A percentile compares a stretch with the other conserved stretches of the same genome.
Conservation (phyloP, 1,140 invertebrate species). For the Brachionus calyciflorus region DNA sequence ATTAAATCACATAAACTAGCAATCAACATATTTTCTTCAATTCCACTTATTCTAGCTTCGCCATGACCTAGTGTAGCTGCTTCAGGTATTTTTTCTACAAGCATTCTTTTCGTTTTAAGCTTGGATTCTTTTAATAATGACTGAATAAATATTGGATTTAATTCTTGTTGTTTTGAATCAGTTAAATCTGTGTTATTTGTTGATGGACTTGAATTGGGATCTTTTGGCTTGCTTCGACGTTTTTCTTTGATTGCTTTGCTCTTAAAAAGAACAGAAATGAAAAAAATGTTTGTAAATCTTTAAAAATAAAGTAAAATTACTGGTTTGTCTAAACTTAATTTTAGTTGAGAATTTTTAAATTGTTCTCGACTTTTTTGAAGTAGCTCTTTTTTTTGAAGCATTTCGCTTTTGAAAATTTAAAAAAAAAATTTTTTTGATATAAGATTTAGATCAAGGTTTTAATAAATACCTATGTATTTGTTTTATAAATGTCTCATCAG, state of each 20-base stretch:
- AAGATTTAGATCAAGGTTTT: not conserved
- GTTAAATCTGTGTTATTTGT: not conserved
- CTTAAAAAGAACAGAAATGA: not conserved
- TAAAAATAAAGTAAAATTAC: not conserved
- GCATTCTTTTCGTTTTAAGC: constrained; percentile 89
- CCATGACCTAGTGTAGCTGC: constrained; percentile 76
- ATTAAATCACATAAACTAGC: constrained; percentile 93
- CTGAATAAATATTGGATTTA: constrained; percentile 74
- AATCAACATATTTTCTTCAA: constrained; percentile 96
- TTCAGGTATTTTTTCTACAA: constrained; percentile 92
- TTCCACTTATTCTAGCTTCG: constrained; percentile 66
- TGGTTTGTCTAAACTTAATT: not conserved
- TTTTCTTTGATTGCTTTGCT: constrained; percentile 15
- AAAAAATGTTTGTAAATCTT: not conserved
- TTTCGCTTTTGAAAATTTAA: constrained; percentile 12
- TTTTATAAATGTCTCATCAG: constrained; percentile 4
- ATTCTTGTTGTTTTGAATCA: not conserved
- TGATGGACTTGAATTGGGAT: not conserved
- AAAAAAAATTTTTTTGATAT: not conserved
- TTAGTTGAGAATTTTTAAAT: constrained; percentile 11
- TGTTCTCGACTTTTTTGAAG: not conserved
- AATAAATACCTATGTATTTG: constrained; percentile 2
- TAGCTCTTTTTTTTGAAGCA: constrained; percentile 22
- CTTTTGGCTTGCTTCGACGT: constrained; percentile 10
- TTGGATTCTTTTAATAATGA: constrained; percentile 74